phyloP scores from a whole-genome alignment of 2,888 invertebrate species.

The Clostera curtula region DNA sequence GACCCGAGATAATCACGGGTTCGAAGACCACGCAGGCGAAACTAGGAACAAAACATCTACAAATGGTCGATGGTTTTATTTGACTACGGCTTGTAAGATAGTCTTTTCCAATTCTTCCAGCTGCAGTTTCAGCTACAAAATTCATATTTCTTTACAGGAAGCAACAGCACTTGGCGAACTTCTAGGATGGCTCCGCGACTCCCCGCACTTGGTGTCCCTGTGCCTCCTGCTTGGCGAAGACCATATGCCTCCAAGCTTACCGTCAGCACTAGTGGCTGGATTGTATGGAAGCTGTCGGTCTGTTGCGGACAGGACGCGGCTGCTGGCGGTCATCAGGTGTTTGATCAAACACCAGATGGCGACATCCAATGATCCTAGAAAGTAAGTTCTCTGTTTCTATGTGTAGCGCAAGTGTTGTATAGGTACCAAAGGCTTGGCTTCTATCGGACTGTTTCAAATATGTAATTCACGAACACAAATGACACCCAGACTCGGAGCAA shows the following conservation, averaged over 20 bases:
- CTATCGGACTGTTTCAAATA: no score
- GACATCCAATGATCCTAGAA: constrained; percentile 53
- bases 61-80: no score
- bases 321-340: constrained; percentile 52
- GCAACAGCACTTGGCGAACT: constrained; percentile 58
- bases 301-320: constrained; percentile 42
- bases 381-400: no score
- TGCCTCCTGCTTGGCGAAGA: constrained; percentile 64
- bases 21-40: no score
- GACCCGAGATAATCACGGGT: no score
- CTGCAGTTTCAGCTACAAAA: not conserved
- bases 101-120: not conserved
- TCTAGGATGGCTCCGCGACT: constrained; percentile 63
- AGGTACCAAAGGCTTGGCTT: no score
- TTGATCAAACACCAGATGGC: constrained; percentile 63
- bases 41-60: no score
- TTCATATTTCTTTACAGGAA: constrained; percentile 35
- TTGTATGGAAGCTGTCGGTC: constrained; percentile 60
- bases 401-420: no score
- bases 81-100: no score
- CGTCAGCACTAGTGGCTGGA: constrained; percentile 52
- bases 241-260: constrained; percentile 50
- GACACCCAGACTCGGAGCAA: no score
- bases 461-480: no score
- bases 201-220: constrained; percentile 60